Base-by-base conservation (phyloP, 2,113 vertebrate genomes). In the Leuciscus idus region DNA sequence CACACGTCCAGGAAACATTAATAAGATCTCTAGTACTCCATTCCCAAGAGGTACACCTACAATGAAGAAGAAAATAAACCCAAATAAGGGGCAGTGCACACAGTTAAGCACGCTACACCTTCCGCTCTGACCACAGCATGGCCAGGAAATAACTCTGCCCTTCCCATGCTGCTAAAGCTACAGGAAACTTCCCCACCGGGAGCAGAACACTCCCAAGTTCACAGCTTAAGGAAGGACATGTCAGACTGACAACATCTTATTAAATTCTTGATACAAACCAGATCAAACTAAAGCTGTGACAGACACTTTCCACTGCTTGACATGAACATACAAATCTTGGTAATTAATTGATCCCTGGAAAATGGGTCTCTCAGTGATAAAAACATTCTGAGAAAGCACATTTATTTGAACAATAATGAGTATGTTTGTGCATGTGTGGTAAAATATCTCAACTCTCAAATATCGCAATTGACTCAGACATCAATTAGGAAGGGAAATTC, bases 291-390 rank as follows among this genome's bases (percentile, higher is more conserved):
- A 28, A 70, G 81, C 39, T 23, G 62, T 70, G 81, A 83, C 46
- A 83, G 64, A 83, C 81, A 52, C 81, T 83, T 83, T 83, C 64
- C 81, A 83, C 46, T 36, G 28, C 81, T 70, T 83, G 62, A 64
- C 28, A 30, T 21, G 64, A 83, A 83, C 81, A 70, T 33, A 83
- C 46, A 83, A 83, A 70, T 83, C 64, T 52, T 2, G 43, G 9
- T 83, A 83, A 83, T 83, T 28, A 83, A 83, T 70, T 13, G 81
- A 83, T 70, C 64, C 43, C 28, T 83, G 81, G 81, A 83, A 83
- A 83, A 70, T n/a, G 19, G 13, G 19, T 70, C 62, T 82, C 36
- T 64, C 39, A 28, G 81, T 83, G 62, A 83, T 83, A 68, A 48
- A 81, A 81, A 19, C 39, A 30, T 64, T 26, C 26, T 82, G 43